Conservation (phyloP, 2,888 invertebrate genomes). For the Caenorhabditis auriculariae region DNA sequence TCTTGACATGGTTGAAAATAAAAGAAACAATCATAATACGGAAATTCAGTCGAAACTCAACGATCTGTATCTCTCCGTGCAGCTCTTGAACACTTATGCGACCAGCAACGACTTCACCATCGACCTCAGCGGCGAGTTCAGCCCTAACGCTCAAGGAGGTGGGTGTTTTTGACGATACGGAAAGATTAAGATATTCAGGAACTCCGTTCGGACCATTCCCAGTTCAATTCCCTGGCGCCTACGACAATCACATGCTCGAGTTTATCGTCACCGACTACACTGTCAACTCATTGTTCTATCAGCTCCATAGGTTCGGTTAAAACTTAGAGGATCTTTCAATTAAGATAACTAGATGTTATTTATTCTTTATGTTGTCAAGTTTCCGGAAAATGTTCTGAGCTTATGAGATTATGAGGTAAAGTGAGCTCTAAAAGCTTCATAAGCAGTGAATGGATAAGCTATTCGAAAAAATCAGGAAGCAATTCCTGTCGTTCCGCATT, state of each 20-base stretch:
- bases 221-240: conserved; percentile 49
- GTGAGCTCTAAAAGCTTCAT: neutral
- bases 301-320: conserved; percentile 45
- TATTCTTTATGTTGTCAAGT: too few relatives aligned
- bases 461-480: conserved; percentile 27
- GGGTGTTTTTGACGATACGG: too few relatives aligned
- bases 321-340: conserved; percentile 1
- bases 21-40: neutral
- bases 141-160: conserved; percentile 42
- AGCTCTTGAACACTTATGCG: conserved; percentile 53
- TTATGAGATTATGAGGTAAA: neutral
- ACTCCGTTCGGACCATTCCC: conserved; percentile 61
- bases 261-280: conserved; percentile 57
- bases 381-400: neutral
- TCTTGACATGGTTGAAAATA: conserved; percentile 26
- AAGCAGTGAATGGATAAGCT: too few relatives aligned
- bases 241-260: conserved; percentile 55
- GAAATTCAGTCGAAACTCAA: conserved; percentile 43
- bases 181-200: conserved; percentile 7
- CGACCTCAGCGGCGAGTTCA: conserved; percentile 58
- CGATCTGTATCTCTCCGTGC: conserved; percentile 51
- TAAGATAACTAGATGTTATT: neutral
- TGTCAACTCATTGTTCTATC: conserved; percentile 57
- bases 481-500: conserved; percentile 56
- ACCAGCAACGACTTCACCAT: conserved; percentile 57